Base-by-base conservation (phyloP, 2,888 invertebrate genomes). In the Coenonympha glycerion region DNA sequence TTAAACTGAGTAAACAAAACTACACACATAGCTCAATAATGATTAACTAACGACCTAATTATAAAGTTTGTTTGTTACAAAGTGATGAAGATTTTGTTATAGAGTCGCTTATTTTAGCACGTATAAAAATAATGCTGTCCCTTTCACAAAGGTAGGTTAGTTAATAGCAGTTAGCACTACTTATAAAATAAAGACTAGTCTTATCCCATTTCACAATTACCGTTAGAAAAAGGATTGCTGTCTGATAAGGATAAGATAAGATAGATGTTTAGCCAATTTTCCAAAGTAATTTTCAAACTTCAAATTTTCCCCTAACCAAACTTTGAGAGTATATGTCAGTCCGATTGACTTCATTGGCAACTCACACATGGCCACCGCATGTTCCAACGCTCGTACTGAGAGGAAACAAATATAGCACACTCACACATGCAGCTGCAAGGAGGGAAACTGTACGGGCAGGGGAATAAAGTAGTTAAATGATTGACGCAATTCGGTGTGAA, bases 351-450 rank as follows among this genome's bases (percentile, higher is more conserved):
- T 77, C 80, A 83, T 82, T 82, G 81, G 85, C 73, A 78, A 77
- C 82, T 65, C 80, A 79, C 85, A 85, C 83, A 83, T 82, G 79
- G 76, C 62, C 63, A 63, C 78, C 70, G 71, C 66, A 76, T 80
- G 79, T 68, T 69, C 71, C 71, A 69, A 68, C 76, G 73, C 80
- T 78, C 76, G 74, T 72, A 75, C 52, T 33, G 42, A 64, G 64
- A 72, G 69, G 71, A 76, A 77, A 79, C 81, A 84, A 80, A 83
- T 85, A 83, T 86, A 85, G 82, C 72, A 60, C 81, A 79, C 80
- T 16, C 79, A 73, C 73, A 81, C 83, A 71, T 46, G 50, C 49
- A 56, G 34, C 39, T 22, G 37, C 26, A 52, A 56, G 57, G 65
- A 71, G 77, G 77, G 77, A 76, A 73, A 73, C 69, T 73, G 68